Base-by-base conservation (phyloP, 2,888 invertebrate genomes). In the Drosophila lutescens region DNA sequence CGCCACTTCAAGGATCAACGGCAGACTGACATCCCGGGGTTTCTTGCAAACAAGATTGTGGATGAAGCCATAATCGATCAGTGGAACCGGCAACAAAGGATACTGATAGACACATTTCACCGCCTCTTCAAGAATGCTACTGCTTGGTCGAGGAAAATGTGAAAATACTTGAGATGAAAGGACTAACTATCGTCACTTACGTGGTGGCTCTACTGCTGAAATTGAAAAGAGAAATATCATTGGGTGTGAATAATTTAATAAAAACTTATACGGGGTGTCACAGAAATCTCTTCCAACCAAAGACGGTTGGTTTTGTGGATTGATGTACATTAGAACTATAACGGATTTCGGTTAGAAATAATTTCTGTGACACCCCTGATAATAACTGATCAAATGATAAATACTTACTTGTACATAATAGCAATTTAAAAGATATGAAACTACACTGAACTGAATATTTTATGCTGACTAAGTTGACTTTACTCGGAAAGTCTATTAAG, bases 21-120 rank as follows among this genome's bases (percentile, higher is more conserved):
- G 72, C 10, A 43, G 40, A 40, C 55, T 55, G 1, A 47, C 55
- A 4, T 40, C n/a, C 15, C 8, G 10, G 0, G n/a, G 2, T 3
- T 51, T 41, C 2, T 2, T 26, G 51, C 59, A 73, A 0, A 10
- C 32, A 34, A 74, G 26, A 12, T 47, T 38, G 32, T 51, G 32
- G 3, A 74, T 15, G 13, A 59, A 56, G 0, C 46, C 43, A 34
- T 68, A 34, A 9, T 41, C 15, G 13, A 73, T 73, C 3, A 60
- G 44, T 1, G 72, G 68, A 8, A 10, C 2, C 10, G 55, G 26
- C 12, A 57, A 15, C 20, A 23, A n/a, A 2, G 46, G 55, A n/a
- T 46, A 56, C 12, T 51, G 36, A 3, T 30, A 36, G 2, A 13
- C 7, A 0, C 15, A 30, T 4, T 44, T 12, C 2, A 49, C 12